Base-by-base conservation (phyloP, 2,888 invertebrate species). In the Drosophila ustulata region DNA sequence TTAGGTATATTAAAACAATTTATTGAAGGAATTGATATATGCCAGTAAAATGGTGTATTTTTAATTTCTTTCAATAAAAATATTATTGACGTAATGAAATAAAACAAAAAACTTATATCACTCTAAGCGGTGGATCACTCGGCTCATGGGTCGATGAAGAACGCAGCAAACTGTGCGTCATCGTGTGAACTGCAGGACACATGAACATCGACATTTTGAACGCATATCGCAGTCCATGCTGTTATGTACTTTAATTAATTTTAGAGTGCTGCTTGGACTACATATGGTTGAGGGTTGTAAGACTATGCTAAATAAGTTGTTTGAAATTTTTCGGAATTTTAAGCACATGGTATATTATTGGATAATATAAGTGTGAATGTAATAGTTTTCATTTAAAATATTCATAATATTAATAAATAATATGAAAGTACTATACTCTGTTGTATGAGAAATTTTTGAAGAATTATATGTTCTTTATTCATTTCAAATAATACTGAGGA, bases 151-250 rank as follows among this genome's bases (percentile, higher is more conserved):
- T 93, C 93, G 94, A 94, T 93, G 67, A 79, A 79, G 70, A 77
- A 75, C 72, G 71, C 72, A 78, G 77, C 71, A 78, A 74, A 75
- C 73, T 75, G 69, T 72, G 72, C 76, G 74, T 93, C 94, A 91
- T 89, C 91, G 87, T 93, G 92, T 93, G 93, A 93, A 92, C 90
- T 92, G 93, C 93, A 93, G 92, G 92, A 93, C 93, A 93, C n/a
- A 93, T 93, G 93, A 95, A 93, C 94, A 94, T 94, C 93, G 94
- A 94, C 64, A 93, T 93, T 94, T 94, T 92, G 94, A 94, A 94
- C 74, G 76, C 78, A 77, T 79, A 79, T 79, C 71, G 77, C 80
- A 71, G 75, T 78, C 70, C 78, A 81, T 80, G 71, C 72, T 75
- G 64, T 71, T 75, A 69, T 67, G 64, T 68, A 62, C 68, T 61